Evolutionary conservation across 2,888 invertebrate species (phyloP), one percentile per base, ranked within the genome.

Genomic region (Tribolium freemani): DNA sequence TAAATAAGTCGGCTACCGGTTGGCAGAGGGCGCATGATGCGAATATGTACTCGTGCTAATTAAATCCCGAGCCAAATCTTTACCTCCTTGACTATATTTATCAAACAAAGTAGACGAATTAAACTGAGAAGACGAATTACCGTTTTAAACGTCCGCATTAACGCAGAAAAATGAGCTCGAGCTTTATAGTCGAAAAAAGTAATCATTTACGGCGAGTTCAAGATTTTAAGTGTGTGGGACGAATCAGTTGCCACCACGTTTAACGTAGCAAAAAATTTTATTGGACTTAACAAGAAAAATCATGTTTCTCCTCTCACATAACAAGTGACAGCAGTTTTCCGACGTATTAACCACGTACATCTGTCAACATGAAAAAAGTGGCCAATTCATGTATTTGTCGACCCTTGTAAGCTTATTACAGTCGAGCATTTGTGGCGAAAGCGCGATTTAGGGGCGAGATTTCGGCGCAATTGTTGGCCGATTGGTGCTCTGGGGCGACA

Each of bases 341-440:
- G 80, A 83, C 80, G 83, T 84, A 86, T 86, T 85, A 85, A 85
- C 84, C 85, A 84, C 85, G 84, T 85, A 85, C 85, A 85, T 85
- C 84, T 85, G 85, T 86, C 85, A 84, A 84, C 84, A 79, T 75
- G 79, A 80, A 85, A 84, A 85, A 83, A 83, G 81, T 83, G 81
- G 83, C 80, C 82, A 83, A 84, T 84, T 83, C 83, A 79, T 81
- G 83, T 82, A 83, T 84, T 84, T 84, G 84, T 84, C 84, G 83
- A 83, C 84, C 83, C 83, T 79, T 80, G 81, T 82, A 78, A 80
- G 80, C 79, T 78, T 71, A 74, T 71, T 74, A 73, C 66, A 73
- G 68, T 72, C 50, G 56, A 13, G 16, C 72, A 51, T 53, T 61
- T 68, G 68, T 63, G 56, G 48, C 26, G n/a, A 63, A 69, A 50